Conservation (phyloP, 1,140 invertebrate genomes). For the Drosophila tani region DNA sequence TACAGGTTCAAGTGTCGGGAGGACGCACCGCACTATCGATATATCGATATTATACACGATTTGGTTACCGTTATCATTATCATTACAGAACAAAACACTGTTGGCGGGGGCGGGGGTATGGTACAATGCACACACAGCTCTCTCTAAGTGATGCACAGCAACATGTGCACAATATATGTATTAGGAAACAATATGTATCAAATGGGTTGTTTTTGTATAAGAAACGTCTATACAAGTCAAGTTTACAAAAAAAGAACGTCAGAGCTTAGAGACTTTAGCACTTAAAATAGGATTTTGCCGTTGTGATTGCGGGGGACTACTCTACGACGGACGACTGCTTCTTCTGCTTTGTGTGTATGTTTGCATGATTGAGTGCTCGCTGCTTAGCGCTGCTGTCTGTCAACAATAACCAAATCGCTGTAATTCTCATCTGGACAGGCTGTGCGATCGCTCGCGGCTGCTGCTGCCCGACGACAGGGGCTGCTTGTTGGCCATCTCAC, state of each 20-base stretch:
- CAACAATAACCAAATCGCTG: conserved; percentile 85
- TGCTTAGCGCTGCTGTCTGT: conserved; percentile 70
- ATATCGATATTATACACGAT: conserved; percentile 67
- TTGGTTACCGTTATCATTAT: conserved; percentile 82
- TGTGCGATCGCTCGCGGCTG: conserved; percentile 84
- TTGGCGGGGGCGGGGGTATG: conserved; percentile 42
- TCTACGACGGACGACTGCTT: conserved; percentile 46
- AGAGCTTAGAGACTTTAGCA: conserved; percentile 59
- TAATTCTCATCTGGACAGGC: conserved; percentile 85
- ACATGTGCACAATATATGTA: conserved; percentile 31
- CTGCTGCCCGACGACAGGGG: conserved; percentile 81
- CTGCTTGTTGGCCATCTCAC: conserved; percentile 84
- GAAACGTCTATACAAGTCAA: conserved; percentile 75
- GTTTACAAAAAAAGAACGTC: conserved; percentile 53
- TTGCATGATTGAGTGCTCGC: conserved; percentile 59
- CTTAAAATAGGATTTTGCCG: conserved; percentile 62
- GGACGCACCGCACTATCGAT: conserved; percentile 50
- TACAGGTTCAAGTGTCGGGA: conserved; percentile 37
- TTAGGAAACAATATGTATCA: conserved; percentile 40
- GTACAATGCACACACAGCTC: conserved; percentile 39
- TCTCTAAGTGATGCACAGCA: conserved; percentile 57
- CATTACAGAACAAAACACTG: conserved; percentile 79
- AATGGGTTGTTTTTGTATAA: conserved; percentile 57
- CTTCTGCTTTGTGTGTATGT: conserved; percentile 50
- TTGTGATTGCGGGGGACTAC: conserved; percentile 42